Percentiles rank a stretch among this genome's conserved stretches.
Conservation (phyloP, 1,140 invertebrate species). For the Aphis craccivora region DNA sequence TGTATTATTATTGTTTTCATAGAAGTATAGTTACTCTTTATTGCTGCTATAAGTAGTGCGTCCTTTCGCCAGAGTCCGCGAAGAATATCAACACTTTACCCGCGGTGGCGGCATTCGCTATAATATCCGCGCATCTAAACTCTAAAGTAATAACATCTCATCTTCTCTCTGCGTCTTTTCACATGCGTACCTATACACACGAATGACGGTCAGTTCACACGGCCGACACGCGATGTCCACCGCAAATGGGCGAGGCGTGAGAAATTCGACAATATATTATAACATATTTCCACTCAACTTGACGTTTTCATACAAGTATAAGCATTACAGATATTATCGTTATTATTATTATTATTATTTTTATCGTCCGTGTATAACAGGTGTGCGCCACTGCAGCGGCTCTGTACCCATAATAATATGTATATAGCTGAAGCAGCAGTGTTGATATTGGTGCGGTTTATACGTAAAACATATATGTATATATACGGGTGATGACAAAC, state of each 20-base stretch:
- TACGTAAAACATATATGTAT: not conserved
- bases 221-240: not conserved
- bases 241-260: conserved; percentile 17
- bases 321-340: conserved; percentile 2
- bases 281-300: conserved; percentile 48
- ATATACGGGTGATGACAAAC: conserved; percentile 38
- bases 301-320: conserved; percentile 39
- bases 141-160: not conserved
- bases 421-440: not conserved
- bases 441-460: conserved; percentile 56
- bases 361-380: not conserved
- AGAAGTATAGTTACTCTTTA: no score
- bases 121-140: not conserved
- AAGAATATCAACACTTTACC: no score
- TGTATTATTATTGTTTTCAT: no score
- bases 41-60: no score
- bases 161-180: not conserved
- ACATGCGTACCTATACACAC: not conserved
- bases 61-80: no score
- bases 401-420: no score
- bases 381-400: not conserved
- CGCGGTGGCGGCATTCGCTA: not conserved
- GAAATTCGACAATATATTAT: conserved; percentile 28
- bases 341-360: conserved; percentile 2
- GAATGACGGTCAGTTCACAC: not conserved